phyloP scores from a whole-genome alignment of 2,888 invertebrate species.

The Electrophaes corylata region DNA sequence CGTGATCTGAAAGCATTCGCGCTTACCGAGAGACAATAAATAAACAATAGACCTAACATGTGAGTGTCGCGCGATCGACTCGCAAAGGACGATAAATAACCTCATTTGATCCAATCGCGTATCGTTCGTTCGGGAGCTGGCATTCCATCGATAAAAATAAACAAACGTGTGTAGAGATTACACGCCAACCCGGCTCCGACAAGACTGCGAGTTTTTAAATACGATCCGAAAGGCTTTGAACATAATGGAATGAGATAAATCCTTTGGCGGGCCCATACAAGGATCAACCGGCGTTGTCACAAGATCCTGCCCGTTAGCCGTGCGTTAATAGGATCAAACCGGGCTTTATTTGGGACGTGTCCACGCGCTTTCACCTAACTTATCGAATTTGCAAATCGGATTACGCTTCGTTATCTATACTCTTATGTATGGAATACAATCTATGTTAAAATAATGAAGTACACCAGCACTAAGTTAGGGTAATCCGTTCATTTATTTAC shows the following conservation, averaged over 20 bases:
- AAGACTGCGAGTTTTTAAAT: constrained; percentile 41
- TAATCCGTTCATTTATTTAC: constrained; percentile 6
- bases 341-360: constrained; percentile 79
- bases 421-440: constrained; percentile 37
- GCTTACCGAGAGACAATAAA: constrained; percentile 47
- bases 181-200: constrained; percentile 37
- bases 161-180: constrained; percentile 52
- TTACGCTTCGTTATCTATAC: constrained; percentile 78
- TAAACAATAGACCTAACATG: constrained; percentile 48
- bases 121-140: constrained; percentile 43
- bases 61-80: constrained; percentile 45
- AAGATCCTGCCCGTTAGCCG: constrained; percentile 77
- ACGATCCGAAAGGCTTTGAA: constrained; percentile 45
- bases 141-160: constrained; percentile 55
- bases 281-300: constrained; percentile 68
- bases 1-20: constrained; percentile 17
- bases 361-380: constrained; percentile 81
- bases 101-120: constrained; percentile 50
- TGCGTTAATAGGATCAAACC: constrained; percentile 83
- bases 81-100: constrained; percentile 52
- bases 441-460: constrained; percentile 36
- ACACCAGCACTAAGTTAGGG: constrained; percentile 11
- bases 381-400: constrained; percentile 83
- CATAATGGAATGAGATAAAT: constrained; percentile 50
- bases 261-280: constrained; percentile 57